Base-by-base conservation (phyloP, 2,113 vertebrate genomes). In the Ophthalmolycus amberensis region DNA sequence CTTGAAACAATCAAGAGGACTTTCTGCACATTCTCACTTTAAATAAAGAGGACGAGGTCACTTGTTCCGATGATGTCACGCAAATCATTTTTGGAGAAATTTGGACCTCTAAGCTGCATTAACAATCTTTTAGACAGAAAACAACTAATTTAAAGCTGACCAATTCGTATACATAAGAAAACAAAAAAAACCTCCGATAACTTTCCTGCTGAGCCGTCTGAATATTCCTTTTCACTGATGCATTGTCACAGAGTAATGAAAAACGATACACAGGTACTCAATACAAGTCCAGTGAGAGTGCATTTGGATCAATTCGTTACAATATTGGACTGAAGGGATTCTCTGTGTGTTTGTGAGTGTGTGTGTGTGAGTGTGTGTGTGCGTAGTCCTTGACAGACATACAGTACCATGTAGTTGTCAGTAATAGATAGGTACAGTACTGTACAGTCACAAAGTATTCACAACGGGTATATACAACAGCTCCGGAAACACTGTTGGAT, bases 381-480 rank as follows among this genome's bases (percentile, higher is more conserved):
- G 79, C 82, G 83, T 68, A 81, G 88, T 86, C 82, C 66, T 81
- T n/a, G 50, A 88, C 69, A 82, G 79, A 90, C 75, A 91, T 71
- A 89, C 91, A 90, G 91, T 91, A 93, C 90, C 89, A 71, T 93
- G 86, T 86, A 85, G 76, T 82, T 88, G 80, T 74, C 89, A 78
- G 85, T 86, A 90, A 88, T 83, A 85, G 77, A 88, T 83, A 87
- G 75, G 80, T 88, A 89, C 86, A 91, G 88, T 79, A 90, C 85
- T 92, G 86, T 90, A 92, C 85, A 91, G 82, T 90, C 90, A 90
- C 88, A 83, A 92, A 85, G 71, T 93, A 91, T 89, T 90, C 89
- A 93, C 91, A 90, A 89, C 83, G 79, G 85, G 81, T 91, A 91
- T 93, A 83, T 92, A 94, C 89, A 92, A 93, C 83, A 92, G 85